Evolutionary conservation across 2,113 vertebrate genomes (phyloP).

Genomic region (Ptilonorhynchus violaceus): DNA sequence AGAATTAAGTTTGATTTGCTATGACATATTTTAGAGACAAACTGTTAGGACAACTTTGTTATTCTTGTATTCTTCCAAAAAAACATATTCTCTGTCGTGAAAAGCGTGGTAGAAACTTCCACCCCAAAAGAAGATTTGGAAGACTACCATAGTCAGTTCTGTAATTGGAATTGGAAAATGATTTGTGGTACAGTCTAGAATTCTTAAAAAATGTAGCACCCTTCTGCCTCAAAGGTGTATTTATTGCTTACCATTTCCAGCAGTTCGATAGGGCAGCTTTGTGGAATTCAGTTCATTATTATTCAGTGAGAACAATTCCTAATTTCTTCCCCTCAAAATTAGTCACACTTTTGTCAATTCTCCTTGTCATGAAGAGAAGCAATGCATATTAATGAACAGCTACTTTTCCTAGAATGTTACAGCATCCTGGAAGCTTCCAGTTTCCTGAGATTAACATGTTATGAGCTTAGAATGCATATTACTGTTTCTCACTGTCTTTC

Average conservation of each 20-base stretch:
- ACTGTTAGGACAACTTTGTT: background rate
- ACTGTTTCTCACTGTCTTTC: background rate
- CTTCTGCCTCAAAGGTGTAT: background rate
- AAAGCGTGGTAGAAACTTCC: background rate
- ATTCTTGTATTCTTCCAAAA: background rate
- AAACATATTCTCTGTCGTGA: background rate
- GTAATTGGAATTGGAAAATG: background rate
- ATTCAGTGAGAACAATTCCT: background rate
- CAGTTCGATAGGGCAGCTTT: background rate
- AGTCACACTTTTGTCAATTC: slow-evolving; percentile 10
- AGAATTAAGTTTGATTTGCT: background rate
- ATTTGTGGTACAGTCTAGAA: background rate
- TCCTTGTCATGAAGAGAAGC: background rate
- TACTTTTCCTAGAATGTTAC: background rate
- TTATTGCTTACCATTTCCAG: background rate
- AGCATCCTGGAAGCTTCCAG: background rate
- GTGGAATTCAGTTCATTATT: background rate
- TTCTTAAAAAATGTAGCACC: background rate
- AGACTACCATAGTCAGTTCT: background rate
- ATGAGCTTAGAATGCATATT: background rate
- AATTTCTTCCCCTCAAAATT: slow-evolving; percentile 13
- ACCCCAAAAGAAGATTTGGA: background rate
- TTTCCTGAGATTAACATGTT: background rate
- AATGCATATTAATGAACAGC: background rate
- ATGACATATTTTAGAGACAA: background rate